Base-by-base conservation (phyloP, 2,888 invertebrate species). In the Apotomis betuletana region DNA sequence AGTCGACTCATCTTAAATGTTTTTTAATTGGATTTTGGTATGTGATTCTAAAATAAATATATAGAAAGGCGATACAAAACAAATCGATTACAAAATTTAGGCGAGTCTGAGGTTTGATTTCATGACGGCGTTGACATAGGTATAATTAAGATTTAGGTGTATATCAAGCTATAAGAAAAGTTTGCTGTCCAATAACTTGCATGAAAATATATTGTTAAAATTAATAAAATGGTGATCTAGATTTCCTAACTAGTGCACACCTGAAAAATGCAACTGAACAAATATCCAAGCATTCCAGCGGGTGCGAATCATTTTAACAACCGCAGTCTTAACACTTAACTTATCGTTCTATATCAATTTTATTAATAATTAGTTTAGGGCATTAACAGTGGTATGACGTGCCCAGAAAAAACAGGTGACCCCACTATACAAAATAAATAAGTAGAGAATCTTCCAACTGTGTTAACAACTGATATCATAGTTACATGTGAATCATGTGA, bases 211-310 rank as follows among this genome's bases (percentile, higher is more conserved):
- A 27, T 27, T 27, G 27, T 27, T 27, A 27, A 27, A 27, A 27
- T 27, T 1, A 2, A 27, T 27, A 27, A 27, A 27, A 27, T 27
- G 27, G 54, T 12, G 59, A 54, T 61, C 70, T 64, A 67, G 55
- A 68, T 63, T 59, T 54, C 3, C 44, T 12, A 41, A 57, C 12
- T 51, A 62, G 57, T 60, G 62, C 49, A 64, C 58, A 74, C 70
- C 74, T 75, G 74, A 70, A 72, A 67, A 61, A 67, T 60, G 36
- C 75, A 74, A 9, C 67, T 74, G 73, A 57, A 69, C 68, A 76
- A 76, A 75, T 55, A 74, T 3, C 44, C 67, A 62, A 70, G 67
- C 67, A 73, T 73, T 69, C 71, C 71, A 67, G 13, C 38, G n/a
- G 58, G 62, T 58, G 62, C 71, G 71, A 67, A 58, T 72, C 71